These are phyloP conservation scores for Pinctada fucata DNA, from an alignment of 2,888 invertebrate genomes.

Conservation along the genomic window DNA sequence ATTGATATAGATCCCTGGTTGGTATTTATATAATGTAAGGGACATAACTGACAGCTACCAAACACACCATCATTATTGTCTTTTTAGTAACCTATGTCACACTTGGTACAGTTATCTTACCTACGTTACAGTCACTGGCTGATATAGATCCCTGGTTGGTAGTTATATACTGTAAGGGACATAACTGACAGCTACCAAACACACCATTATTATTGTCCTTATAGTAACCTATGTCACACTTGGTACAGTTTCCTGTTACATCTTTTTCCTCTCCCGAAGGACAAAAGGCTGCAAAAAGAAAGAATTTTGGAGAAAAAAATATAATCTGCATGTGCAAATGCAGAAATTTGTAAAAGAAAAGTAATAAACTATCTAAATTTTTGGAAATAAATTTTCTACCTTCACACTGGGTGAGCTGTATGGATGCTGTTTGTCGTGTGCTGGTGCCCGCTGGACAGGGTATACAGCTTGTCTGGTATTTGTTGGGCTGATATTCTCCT, in stretches of 20 bases:
- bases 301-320: too few relatives aligned
- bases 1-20: conserved; percentile 28
- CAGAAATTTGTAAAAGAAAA: too few relatives aligned
- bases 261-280: conserved; percentile 75
- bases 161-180: conserved; percentile 48
- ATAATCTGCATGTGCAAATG: too few relatives aligned
- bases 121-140: conserved; percentile 42
- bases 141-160: conserved; percentile 28
- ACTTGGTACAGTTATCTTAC: conserved; percentile 48
- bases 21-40: conserved; percentile 42
- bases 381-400: too few relatives aligned
- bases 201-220: conserved; percentile 48
- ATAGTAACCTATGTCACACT: conserved; percentile 51
- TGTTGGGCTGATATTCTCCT: conserved; percentile 39
- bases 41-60: conserved; percentile 44
- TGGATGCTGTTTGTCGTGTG: conserved; percentile 40
- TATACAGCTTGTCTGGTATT: conserved; percentile 33
- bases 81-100: too few relatives aligned
- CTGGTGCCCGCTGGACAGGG: conserved; percentile 22
- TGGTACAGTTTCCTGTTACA: conserved; percentile 32
- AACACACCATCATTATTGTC: conserved; percentile 25
- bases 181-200: conserved; percentile 43
- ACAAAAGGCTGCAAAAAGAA: conserved; percentile 77
- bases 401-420: conserved; percentile 29
- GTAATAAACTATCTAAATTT: too few relatives aligned